Percentiles rank a stretch among this genome's conserved stretches.
Conservation (phyloP, 2,797 vertebrate species). For the Potorous gilbertii region DNA sequence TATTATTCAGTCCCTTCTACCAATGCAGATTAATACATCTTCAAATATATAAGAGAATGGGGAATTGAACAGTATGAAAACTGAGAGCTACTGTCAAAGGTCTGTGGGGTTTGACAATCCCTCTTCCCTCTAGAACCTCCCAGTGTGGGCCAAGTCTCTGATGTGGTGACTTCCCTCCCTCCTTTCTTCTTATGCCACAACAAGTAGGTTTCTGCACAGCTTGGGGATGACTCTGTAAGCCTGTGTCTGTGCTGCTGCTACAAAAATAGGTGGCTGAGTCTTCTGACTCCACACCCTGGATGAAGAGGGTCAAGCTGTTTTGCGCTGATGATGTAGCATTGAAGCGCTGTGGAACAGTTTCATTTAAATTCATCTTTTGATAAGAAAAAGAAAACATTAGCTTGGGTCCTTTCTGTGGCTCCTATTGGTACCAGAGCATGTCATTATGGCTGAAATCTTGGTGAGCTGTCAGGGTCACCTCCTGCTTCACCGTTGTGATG, state of each 20-base stretch:
- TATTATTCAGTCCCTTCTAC: background rate
- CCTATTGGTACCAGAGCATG: background rate
- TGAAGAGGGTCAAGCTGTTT: background rate
- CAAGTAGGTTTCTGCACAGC: constrained; percentile 32
- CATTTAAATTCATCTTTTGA: rapidly evolving
- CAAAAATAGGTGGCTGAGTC: constrained; percentile 23
- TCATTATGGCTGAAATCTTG: background rate
- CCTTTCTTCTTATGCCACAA: background rate
- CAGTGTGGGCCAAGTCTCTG: background rate
- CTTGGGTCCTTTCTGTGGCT: background rate
- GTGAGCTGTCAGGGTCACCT: background rate
- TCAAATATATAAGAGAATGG: background rate
- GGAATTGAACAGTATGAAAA: background rate
- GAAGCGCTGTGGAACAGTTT: background rate
- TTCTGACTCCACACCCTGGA: background rate
- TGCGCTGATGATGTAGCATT: rapidly evolving
- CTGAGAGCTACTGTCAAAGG: background rate
- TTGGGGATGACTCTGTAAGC: background rate
- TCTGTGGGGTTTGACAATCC: background rate
- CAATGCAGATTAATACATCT: background rate
- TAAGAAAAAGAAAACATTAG: background rate
- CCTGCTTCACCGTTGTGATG: background rate
- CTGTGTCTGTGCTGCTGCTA: constrained; percentile 60
- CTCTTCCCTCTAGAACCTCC: background rate
- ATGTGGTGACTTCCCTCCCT: background rate